A percentile compares a stretch with the other conserved stretches of the same genome.
Conservation (phyloP, 2,888 invertebrate genomes). For the Pediacus dermestoides region DNA sequence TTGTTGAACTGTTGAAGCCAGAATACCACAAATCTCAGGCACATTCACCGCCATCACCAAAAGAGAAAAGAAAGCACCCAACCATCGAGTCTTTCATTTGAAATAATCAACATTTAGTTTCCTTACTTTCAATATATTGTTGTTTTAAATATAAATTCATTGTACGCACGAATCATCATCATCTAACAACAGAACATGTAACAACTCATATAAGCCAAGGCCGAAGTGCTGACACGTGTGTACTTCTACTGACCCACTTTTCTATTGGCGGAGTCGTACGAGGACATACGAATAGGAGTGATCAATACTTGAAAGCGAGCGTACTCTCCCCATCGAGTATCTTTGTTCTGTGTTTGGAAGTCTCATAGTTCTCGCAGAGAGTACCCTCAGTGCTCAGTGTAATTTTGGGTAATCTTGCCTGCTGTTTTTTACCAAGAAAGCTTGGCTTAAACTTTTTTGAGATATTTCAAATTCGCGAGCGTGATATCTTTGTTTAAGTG, state of each 20-base stretch:
- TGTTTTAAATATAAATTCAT: neutral
- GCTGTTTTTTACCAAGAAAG: too few species aligned
- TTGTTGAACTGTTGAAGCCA: too few species aligned
- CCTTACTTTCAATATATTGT: slow-evolving; percentile 10
- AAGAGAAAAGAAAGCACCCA: slow-evolving; percentile 10
- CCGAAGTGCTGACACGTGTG: slow-evolving; percentile 41
- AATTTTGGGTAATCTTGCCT: too few species aligned
- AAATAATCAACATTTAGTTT: slow-evolving; percentile 6
- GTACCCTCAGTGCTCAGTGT: too few species aligned
- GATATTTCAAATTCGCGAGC: too few species aligned
- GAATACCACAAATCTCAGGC: too few species aligned
- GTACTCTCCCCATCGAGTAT: slow-evolving; percentile 6
- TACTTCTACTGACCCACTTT: slow-evolving; percentile 42
- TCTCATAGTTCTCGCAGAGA: too few species aligned
- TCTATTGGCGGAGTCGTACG: slow-evolving; percentile 28
- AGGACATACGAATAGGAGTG: slow-evolving; percentile 32
- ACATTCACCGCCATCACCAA: slow-evolving; percentile 3
- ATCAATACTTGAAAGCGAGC: slow-evolving; percentile 42
- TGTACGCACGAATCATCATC: slow-evolving; percentile 18
- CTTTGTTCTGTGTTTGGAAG: slow-evolving; percentile 15
- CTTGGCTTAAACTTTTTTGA: too few species aligned
- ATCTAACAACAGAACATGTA: slow-evolving; percentile 16
- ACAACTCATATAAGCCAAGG: slow-evolving; percentile 40
- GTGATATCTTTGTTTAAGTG: too few species aligned
- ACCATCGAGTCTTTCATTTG: slow-evolving; percentile 8